Base-by-base conservation (phyloP, 92 coral and sea anemone species). In the Anthopleura xanthogrammica region DNA sequence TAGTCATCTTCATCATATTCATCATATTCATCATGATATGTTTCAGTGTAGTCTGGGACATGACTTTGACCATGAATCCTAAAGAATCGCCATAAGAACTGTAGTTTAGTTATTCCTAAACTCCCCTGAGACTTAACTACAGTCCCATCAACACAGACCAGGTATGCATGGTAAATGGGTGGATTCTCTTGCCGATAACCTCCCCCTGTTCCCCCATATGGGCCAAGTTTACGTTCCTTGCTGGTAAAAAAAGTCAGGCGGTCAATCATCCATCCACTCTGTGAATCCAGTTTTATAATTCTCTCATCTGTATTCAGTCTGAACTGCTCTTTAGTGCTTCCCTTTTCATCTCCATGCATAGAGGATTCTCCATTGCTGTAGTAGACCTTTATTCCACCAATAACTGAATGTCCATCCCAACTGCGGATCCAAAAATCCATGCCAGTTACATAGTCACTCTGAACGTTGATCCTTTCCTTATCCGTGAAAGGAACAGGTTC, bases 401-500 rank as follows among this genome's bases (percentile, higher is more conserved):
- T 81, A 16, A 95, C 98, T 70, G 93, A 89, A 68, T 87, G 85
- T 13, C 95, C 93, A 83, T 93, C 95, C 97, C 98, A 95, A 12
- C 76, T 78, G 14, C 98, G 92, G 48, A 93, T 91, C 98, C 98
- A 93, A 9, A 95, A 60, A 82, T 95, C 90, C 95, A 95, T 95
- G 11, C 97, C 98, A 29, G 87, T 86, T 9, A 95, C 70, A 57
- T 23, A 93, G 13, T 83, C 80, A 19, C 86, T 82, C 20, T 81
- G 41, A 17, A 41, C 40, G 68, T 68, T 7, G 76, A 84, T 84
- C 14, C 41, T 66, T 29, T 85, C 84, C 22, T 77, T 52, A 65
- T 85, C 85, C 71, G 83, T 86, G 77, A 85, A 65, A 52, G 76
- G n/a, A n/a, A 55, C 78, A 20, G 85, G 81, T 78, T 78, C 92